Evolutionary conservation across 2,113 vertebrate species (phyloP).

Genomic region (Erinaceus europaeus): DNA sequence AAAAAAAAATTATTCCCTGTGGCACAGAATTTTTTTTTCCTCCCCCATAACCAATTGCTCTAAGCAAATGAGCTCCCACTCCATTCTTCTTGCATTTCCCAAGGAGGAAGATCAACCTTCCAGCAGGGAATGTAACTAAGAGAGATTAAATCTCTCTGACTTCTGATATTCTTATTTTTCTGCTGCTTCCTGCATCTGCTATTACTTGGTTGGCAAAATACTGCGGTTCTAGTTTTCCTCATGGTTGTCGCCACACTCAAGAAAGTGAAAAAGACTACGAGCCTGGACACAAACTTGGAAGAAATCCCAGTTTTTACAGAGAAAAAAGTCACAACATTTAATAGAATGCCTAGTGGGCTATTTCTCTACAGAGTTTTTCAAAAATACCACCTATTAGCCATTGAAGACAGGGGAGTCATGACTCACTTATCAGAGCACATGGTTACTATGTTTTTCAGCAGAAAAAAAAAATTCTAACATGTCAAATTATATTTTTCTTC

Average conservation of each 20-base stretch:
- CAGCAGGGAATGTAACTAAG: not conserved
- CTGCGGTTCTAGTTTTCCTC: conserved; percentile 22
- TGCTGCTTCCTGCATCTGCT: not conserved
- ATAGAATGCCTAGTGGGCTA: not conserved
- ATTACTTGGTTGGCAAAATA: not conserved
- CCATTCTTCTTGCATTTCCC: not conserved
- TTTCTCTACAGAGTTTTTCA: not conserved
- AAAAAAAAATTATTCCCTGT: not conserved
- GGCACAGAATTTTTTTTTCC: not conserved
- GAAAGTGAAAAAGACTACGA: not conserved
- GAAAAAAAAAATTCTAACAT: not conserved
- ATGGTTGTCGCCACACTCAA: not conserved
- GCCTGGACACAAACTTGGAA: not conserved
- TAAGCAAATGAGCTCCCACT: not conserved
- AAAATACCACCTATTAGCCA: not conserved
- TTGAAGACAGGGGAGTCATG: not conserved
- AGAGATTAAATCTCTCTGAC: not conserved
- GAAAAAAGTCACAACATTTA: not conserved
- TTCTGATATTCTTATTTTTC: not conserved
- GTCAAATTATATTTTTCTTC: not conserved
- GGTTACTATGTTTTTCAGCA: not conserved
- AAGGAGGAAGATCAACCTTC: not conserved
- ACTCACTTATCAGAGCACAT: not conserved
- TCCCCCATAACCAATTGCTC: not conserved
- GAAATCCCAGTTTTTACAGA: not conserved